Evolutionary conservation across 2,113 vertebrate genomes (phyloP).

Genomic region (Pteropus alecto): DNA sequence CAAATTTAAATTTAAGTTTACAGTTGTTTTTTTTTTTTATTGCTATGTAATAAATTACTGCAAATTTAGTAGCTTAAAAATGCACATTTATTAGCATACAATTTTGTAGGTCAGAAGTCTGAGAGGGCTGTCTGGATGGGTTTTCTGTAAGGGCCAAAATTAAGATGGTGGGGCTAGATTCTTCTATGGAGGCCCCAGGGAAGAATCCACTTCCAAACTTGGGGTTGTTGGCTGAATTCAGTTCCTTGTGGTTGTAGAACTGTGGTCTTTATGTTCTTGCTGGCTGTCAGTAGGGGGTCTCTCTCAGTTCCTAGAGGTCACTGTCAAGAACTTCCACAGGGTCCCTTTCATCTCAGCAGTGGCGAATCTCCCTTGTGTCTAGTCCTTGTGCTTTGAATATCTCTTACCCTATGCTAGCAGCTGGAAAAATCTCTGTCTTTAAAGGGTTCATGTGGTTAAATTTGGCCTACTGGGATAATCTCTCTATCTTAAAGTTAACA

Average conservation of each 20-base stretch:
- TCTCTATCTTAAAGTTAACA: not conserved
- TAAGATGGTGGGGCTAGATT: not conserved
- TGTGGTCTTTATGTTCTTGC: not conserved
- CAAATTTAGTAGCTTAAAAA: not conserved
- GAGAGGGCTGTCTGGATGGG: not conserved
- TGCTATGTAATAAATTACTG: not conserved
- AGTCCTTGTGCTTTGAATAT: not conserved
- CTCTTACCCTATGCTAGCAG: not conserved
- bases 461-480: not conserved
- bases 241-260: not conserved
- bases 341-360: not conserved
- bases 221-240: not conserved
- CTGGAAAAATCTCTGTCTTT: not conserved
- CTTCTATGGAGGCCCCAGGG: not conserved
- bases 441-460: not conserved
- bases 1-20: not conserved
- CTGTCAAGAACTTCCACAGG: not conserved
- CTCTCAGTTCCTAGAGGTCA: not conserved
- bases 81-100: not conserved
- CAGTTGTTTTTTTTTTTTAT: conserved; percentile 8
- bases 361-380: not conserved
- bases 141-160: not conserved
- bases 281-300: not conserved
- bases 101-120: not conserved
- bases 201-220: not conserved